These are phyloP conservation scores for Tortrix viridana DNA, from an alignment of 2,888 invertebrate genomes.

Conservation along the genomic window DNA sequence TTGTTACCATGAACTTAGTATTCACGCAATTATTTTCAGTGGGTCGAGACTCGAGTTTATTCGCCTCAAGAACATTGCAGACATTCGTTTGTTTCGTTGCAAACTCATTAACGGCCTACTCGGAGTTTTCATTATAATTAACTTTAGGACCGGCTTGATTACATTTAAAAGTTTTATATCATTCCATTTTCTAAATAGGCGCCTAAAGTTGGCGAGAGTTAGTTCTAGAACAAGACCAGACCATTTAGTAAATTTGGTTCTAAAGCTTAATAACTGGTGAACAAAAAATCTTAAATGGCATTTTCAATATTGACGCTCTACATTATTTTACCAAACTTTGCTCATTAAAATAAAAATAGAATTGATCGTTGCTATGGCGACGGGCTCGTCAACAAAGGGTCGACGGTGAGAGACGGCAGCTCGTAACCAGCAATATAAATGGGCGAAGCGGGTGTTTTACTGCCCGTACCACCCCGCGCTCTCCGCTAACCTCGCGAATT, in stretches of 20 bases:
- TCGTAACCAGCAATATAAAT: conserved; percentile 24
- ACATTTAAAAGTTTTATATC: background rate
- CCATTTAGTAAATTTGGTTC: no score
- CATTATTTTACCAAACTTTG: conserved; percentile 1
- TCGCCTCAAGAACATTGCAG: conserved; percentile 5
- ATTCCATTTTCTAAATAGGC: background rate
- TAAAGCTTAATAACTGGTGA: no score
- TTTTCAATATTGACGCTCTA: background rate
- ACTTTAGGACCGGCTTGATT: background rate
- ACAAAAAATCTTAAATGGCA: background rate
- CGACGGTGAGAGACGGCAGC: conserved; percentile 28
- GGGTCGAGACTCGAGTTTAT: background rate
- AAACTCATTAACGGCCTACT: conserved; percentile 8
- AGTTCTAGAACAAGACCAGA: no score
- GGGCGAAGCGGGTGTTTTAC: conserved; percentile 25
- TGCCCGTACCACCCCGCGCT: conserved; percentile 22
- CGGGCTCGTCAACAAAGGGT: conserved; percentile 47
- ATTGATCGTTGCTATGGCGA: conserved; percentile 46
- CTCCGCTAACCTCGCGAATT: conserved; percentile 21
- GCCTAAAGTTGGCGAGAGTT: background rate
- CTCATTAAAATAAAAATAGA: conserved; percentile 36
- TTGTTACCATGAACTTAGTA: conserved; percentile 13
- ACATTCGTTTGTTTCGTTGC: conserved; percentile 3
- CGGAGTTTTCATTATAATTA: background rate
- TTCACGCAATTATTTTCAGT: conserved; percentile 10